phyloP scores from a whole-genome alignment of 2,797 vertebrate species.

The Rachycentron canadum region DNA sequence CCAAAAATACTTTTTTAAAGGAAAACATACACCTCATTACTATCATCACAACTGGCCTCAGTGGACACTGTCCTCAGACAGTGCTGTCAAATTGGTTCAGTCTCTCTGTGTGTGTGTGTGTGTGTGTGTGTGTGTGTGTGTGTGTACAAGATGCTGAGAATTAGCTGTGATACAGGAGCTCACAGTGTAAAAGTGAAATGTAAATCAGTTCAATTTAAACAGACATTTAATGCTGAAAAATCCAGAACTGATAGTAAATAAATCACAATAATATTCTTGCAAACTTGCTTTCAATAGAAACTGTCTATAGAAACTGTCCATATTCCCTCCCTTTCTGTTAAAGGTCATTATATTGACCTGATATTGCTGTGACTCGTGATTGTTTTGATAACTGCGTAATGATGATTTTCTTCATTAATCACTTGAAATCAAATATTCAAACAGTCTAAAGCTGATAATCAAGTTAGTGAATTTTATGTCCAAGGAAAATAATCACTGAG shows the following conservation, averaged over 20 bases:
- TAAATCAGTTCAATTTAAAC: neutral
- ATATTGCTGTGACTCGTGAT: neutral
- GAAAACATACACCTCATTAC: neutral
- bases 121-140: neutral
- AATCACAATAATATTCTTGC: neutral
- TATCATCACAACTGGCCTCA: neutral
- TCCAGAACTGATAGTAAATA: neutral
- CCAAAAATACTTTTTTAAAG: neutral
- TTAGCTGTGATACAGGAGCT: slow-evolving; percentile 10
- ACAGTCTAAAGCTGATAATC: too few species aligned
- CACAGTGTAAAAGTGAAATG: neutral
- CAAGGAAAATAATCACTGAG: neutral
- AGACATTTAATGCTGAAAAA: slow-evolving; percentile 3
- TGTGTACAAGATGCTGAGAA: slow-evolving; percentile 10
- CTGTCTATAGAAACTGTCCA: too few species aligned
- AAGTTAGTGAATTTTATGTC: too few species aligned
- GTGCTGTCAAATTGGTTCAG: neutral
- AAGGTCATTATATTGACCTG: neutral
- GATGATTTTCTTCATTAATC: neutral
- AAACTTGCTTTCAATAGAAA: neutral
- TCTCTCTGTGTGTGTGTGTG: neutral
- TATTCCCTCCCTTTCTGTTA: neutral
- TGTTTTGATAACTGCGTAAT: neutral
- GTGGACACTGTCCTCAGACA: neutral
- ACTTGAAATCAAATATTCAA: too few species aligned